Evolutionary conservation across 2,113 vertebrate genomes (phyloP).

Genomic region (Alaudala cheleensis): DNA sequence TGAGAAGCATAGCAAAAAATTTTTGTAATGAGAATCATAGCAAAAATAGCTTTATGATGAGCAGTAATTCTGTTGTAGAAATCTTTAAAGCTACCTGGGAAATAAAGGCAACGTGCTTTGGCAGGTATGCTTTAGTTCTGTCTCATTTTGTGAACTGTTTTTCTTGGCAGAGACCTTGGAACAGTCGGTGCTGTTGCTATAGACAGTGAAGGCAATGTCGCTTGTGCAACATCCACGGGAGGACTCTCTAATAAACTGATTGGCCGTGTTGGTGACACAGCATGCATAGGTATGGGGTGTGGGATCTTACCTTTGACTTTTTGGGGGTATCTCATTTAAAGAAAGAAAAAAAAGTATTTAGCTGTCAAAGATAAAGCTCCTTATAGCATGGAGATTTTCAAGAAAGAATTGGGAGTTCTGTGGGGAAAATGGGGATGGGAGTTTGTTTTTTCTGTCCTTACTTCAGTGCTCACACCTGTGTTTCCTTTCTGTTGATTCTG

Average conservation of each 20-base stretch:
- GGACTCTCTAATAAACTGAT: slow-evolving; percentile 86
- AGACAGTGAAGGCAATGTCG: slow-evolving; percentile 79
- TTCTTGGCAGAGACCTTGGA: slow-evolving; percentile 81
- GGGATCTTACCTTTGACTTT: not conserved
- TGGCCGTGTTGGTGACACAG: slow-evolving; percentile 84
- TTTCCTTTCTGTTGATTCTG: not conserved
- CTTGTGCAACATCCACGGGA: slow-evolving; percentile 82
- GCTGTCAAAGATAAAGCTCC: not conserved
- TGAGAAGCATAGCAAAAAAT: not conserved
- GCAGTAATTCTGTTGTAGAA: not conserved
- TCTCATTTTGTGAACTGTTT: slow-evolving; percentile 56
- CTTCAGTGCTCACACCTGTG: not conserved
- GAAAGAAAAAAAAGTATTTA: not conserved
- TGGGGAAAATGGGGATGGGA: not conserved
- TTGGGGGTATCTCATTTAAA: not conserved
- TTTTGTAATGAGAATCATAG: too few species aligned
- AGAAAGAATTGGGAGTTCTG: not conserved
- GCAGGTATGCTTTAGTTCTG: slow-evolving; percentile 33
- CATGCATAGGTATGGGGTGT: slow-evolving; percentile 77
- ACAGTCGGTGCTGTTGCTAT: slow-evolving; percentile 84
- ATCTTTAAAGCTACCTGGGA: slow-evolving; percentile 19
- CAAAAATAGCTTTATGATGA: not conserved
- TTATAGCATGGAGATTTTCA: not conserved
- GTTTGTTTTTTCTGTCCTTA: not conserved
- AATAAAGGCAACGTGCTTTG: slow-evolving; percentile 15